Percentiles rank a stretch among this genome's conserved stretches.
These are phyloP conservation scores for Luehdorfia chinensis DNA, from an alignment of 1,140 invertebrate genomes.

Conservation along the genomic window DNA sequence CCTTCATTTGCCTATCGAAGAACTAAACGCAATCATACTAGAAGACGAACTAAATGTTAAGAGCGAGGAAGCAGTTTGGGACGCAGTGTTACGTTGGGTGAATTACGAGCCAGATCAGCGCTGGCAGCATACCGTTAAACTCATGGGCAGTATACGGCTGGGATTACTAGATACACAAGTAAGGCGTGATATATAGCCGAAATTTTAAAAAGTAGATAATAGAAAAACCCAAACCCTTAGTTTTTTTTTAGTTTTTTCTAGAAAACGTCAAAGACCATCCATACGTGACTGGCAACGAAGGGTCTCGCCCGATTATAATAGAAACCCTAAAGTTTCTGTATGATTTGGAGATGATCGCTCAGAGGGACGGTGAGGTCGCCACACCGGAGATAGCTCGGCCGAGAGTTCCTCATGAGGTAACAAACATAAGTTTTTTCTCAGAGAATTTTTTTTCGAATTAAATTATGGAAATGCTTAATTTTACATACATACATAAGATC, in stretches of 20 bases:
- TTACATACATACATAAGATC: too few relatives aligned
- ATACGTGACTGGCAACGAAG: slow-evolving; percentile 80
- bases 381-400: slow-evolving; percentile 81
- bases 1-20: slow-evolving; percentile 82
- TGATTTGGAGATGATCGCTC: slow-evolving; percentile 78
- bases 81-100: slow-evolving; percentile 78
- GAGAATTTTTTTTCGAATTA: too few relatives aligned
- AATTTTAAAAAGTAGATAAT: neutral
- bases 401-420: slow-evolving; percentile 81
- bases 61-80: slow-evolving; percentile 79
- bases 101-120: slow-evolving; percentile 80
- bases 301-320: slow-evolving; percentile 81
- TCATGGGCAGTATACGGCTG: slow-evolving; percentile 89
- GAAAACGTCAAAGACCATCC: slow-evolving; percentile 81
- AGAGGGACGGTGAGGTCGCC: slow-evolving; percentile 78
- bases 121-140: slow-evolving; percentile 81
- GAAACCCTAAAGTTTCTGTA: slow-evolving; percentile 80
- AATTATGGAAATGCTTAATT: too few relatives aligned
- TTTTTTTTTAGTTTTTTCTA: slow-evolving; percentile 72
- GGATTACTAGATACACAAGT: slow-evolving; percentile 90
- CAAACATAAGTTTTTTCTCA: too few relatives aligned
- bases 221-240: neutral
- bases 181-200: too few relatives aligned
- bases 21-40: slow-evolving; percentile 83
- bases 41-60: slow-evolving; percentile 87